These are phyloP conservation scores for Chaetophractus vellerosus DNA, from an alignment of 2,797 vertebrate genomes.

Conservation along the genomic window DNA sequence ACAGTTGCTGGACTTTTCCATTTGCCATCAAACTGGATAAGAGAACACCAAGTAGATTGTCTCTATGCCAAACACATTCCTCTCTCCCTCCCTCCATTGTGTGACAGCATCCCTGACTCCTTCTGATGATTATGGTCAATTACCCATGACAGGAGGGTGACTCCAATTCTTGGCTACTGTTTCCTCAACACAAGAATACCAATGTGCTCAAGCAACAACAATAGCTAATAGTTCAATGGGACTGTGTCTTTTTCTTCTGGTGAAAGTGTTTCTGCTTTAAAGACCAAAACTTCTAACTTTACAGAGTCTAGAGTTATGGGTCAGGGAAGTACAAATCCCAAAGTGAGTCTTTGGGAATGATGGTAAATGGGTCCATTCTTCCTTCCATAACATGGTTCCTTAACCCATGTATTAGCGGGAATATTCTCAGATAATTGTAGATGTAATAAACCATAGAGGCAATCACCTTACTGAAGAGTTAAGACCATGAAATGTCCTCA, in stretches of 20 bases:
- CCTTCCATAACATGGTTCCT: neutral
- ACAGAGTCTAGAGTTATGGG: neutral
- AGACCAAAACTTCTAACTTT: neutral
- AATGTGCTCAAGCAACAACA: neutral
- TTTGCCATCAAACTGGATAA: neutral
- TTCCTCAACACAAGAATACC: neutral
- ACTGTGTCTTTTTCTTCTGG: neutral
- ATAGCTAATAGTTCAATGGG: neutral
- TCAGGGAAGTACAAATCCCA: neutral
- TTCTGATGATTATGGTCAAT: neutral
- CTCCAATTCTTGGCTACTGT: neutral
- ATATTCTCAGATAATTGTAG: too few relatives aligned
- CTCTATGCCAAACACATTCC: accelerated
- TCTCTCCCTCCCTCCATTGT: neutral
- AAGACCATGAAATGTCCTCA: too few relatives aligned
- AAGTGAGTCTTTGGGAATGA: neutral
- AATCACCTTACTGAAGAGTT: too few relatives aligned
- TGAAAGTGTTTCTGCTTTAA: neutral
- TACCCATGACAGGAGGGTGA: neutral
- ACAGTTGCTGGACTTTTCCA: neutral
- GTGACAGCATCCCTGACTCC: neutral
- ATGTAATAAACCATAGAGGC: too few relatives aligned
- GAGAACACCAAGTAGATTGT: neutral
- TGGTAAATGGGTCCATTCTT: neutral
- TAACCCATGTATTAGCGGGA: neutral